Percentiles rank a stretch among this genome's conserved stretches.
These are phyloP conservation scores for Cephonodes hylas DNA, from an alignment of 2,888 invertebrate species.

Conservation along the genomic window DNA sequence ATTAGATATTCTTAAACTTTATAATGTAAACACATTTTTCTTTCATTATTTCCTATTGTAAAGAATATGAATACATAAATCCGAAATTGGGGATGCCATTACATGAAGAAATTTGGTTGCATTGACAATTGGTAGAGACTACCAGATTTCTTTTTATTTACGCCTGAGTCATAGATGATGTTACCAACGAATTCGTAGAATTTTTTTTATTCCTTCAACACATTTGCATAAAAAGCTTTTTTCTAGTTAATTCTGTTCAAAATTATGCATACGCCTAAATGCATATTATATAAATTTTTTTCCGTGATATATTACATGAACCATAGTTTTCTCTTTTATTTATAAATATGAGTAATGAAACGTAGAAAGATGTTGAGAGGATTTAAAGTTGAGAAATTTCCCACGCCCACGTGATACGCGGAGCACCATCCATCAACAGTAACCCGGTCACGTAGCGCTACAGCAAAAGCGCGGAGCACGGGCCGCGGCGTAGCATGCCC, in stretches of 20 bases:
- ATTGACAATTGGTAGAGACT: neutral
- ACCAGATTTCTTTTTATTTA: neutral
- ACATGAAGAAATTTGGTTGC: neutral
- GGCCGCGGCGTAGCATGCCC: constrained; percentile 29
- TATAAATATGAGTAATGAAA: neutral
- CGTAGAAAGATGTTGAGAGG: neutral
- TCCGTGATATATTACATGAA: neutral
- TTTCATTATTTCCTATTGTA: too few relatives aligned
- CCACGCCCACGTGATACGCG: constrained; percentile 12
- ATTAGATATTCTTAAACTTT: too few relatives aligned
- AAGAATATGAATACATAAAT: too few relatives aligned
- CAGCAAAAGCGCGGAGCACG: constrained; percentile 16
- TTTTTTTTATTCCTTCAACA: neutral
- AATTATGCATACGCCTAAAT: too few relatives aligned
- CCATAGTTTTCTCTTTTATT: neutral
- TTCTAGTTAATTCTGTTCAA: neutral
- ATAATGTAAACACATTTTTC: too few relatives aligned
- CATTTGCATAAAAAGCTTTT: neutral
- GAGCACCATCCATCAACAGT: constrained; percentile 51
- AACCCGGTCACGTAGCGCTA: constrained; percentile 61
- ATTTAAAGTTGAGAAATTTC: constrained; percentile 6
- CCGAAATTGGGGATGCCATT: too few relatives aligned
- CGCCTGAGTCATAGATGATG: neutral
- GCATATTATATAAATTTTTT: neutral
- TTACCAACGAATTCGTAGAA: neutral